A percentile compares a stretch with the other conserved stretches of the same genome.
Evolutionary conservation across 2,888 invertebrate genomes (phyloP).

Genomic region (Dicranocentrus wangi): DNA sequence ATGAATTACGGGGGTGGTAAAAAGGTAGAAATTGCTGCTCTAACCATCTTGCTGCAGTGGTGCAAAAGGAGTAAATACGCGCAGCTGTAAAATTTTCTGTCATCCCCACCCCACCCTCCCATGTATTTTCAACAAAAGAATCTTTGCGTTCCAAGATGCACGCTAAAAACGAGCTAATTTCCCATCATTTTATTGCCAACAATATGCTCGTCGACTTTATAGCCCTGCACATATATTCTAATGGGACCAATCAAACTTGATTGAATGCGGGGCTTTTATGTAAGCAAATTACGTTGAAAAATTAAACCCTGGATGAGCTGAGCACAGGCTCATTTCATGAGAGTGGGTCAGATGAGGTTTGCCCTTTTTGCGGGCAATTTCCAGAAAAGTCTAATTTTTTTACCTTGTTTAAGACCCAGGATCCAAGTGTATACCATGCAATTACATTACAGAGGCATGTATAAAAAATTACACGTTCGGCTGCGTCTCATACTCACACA

Average conservation of each 20-base stretch:
- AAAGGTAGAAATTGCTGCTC: too few species aligned
- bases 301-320: background rate
- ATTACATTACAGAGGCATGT: background rate
- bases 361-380: too few species aligned
- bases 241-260: conserved; percentile 25
- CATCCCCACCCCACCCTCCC: too few species aligned
- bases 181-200: conserved; percentile 1
- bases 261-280: conserved; percentile 7
- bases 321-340: background rate
- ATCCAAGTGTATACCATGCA: background rate
- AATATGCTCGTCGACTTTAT: background rate
- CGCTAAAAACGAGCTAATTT: background rate
- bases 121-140: too few species aligned
- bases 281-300: background rate
- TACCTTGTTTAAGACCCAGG: background rate
- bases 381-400: too few species aligned
- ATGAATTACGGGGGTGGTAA: conserved; percentile 8
- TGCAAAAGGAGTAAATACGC: too few species aligned
- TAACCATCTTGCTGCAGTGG: too few species aligned
- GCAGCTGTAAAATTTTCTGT: too few species aligned
- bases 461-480: background rate
- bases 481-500: background rate
- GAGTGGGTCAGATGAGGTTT: too few species aligned
- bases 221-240: background rate
- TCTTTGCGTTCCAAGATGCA: background rate